Percentiles rank a stretch among this genome's conserved stretches.
Evolutionary conservation across 2,888 invertebrate species (phyloP).

Genomic region (Malthinus seriepunctatus): DNA sequence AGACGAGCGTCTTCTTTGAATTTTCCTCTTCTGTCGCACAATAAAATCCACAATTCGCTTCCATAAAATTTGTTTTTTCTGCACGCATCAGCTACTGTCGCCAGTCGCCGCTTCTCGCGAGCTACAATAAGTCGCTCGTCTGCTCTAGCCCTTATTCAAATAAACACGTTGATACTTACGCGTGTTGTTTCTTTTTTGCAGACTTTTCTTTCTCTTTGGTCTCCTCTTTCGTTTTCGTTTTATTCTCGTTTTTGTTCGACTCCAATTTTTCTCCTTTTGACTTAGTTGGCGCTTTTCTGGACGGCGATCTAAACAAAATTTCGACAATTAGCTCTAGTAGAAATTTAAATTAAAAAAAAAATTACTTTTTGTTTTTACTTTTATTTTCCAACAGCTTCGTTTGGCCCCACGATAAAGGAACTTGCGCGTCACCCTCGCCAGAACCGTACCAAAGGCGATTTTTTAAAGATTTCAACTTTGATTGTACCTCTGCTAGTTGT

Average conservation of each 20-base stretch:
- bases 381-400: conserved; percentile 24
- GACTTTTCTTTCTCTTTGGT: conserved; percentile 39
- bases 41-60: too few species aligned
- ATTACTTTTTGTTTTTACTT: conserved; percentile 3
- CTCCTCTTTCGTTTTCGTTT: conserved; percentile 36
- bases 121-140: too few species aligned
- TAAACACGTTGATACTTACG: conserved; percentile 40
- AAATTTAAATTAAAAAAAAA: neutral
- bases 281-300: conserved; percentile 22
- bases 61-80: too few species aligned
- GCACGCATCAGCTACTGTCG: too few species aligned
- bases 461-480: conserved; percentile 68
- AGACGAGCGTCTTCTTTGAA: too few species aligned
- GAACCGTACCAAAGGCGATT: conserved; percentile 76
- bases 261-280: conserved; percentile 37
- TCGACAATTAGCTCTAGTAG: too few species aligned
- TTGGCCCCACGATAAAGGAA: conserved; percentile 68
- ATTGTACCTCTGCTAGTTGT: conserved; percentile 66
- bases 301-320: neutral
- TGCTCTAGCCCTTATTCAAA: too few species aligned
- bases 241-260: conserved; percentile 34
- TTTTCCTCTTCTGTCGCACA: too few species aligned
- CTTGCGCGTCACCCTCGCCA: conserved; percentile 49
- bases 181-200: conserved; percentile 41
- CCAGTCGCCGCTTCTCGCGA: too few species aligned